These are phyloP conservation scores for Drosophila willistoni DNA, from an alignment of 1,140 invertebrate genomes.

Conservation along the genomic window DNA sequence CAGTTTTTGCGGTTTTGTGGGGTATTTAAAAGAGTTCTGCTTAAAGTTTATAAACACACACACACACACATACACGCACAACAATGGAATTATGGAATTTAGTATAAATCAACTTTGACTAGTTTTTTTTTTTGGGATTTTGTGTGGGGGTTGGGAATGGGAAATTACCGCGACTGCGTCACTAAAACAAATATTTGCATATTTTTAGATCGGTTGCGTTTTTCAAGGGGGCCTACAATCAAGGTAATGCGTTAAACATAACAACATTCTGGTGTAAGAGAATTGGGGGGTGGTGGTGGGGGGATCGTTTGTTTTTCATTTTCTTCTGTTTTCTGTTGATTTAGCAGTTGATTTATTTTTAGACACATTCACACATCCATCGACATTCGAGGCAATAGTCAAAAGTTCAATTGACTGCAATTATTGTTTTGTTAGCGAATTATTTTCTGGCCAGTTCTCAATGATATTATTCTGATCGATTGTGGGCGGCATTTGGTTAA, in stretches of 20 bases:
- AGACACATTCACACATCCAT: constrained; percentile 9
- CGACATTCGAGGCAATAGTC: constrained; percentile 23
- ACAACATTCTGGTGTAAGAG: constrained; percentile 33
- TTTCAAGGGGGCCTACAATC: constrained; percentile 30
- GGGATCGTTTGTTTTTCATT: neutral
- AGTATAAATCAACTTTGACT: constrained; percentile 35
- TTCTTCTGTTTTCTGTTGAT: constrained; percentile 25
- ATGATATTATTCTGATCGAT: constrained; percentile 5
- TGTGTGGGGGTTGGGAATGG: neutral
- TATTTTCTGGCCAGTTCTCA: constrained; percentile 19
- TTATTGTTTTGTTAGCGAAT: constrained; percentile 38
- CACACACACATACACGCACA: constrained; percentile 14
- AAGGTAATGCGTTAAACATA: constrained; percentile 25
- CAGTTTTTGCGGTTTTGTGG: constrained; percentile 36
- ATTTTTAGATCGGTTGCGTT: constrained; percentile 42
- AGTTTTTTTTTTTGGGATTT: neutral
- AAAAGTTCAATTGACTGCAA: constrained; percentile 53
- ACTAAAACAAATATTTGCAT: constrained; percentile 31
- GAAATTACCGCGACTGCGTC: constrained; percentile 28
- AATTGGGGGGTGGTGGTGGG: neutral
- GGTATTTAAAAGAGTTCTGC: neutral
- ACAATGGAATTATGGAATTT: constrained; percentile 14
- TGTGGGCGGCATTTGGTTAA: constrained; percentile 6
- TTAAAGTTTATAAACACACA: constrained; percentile 67
- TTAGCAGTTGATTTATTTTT: constrained; percentile 61